Conservation (phyloP, 2,888 invertebrate species). For the Drosophila aldrichi region DNA sequence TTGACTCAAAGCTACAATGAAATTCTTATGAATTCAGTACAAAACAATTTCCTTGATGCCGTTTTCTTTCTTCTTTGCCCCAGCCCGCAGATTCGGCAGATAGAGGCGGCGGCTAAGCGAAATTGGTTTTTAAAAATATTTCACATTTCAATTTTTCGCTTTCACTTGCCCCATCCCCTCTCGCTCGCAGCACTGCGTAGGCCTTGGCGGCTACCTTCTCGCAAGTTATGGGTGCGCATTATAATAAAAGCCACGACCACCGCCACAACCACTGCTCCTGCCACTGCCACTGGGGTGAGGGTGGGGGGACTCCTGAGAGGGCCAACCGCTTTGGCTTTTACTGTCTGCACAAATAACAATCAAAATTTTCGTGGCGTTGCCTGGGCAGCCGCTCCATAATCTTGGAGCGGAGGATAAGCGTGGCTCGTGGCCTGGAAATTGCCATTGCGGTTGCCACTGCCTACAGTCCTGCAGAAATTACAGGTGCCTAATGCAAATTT, state of each 20-base stretch:
- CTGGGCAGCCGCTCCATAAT: slow-evolving; percentile 57
- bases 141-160: slow-evolving; percentile 77
- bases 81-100: slow-evolving; percentile 5
- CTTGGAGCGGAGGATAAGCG: slow-evolving; percentile 67
- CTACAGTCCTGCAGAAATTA: slow-evolving; percentile 58
- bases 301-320: slow-evolving; percentile 35
- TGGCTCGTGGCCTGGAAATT: slow-evolving; percentile 58
- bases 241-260: slow-evolving; percentile 70
- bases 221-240: slow-evolving; percentile 64
- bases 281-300: slow-evolving; percentile 29
- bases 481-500: slow-evolving; percentile 81
- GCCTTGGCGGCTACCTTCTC: slow-evolving; percentile 54
- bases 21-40: slow-evolving; percentile 61
- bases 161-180: slow-evolving; percentile 15
- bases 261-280: slow-evolving; percentile 4
- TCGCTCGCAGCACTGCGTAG: slow-evolving; percentile 1
- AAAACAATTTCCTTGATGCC: slow-evolving; percentile 78
- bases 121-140: slow-evolving; percentile 84
- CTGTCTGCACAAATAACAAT: slow-evolving; percentile 81
- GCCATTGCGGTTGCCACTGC: slow-evolving; percentile 36
- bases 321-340: slow-evolving; percentile 66
- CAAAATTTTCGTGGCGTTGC: slow-evolving; percentile 65
- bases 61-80: slow-evolving; percentile 14
- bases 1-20: slow-evolving; percentile 43
- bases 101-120: slow-evolving; percentile 66